Evolutionary conservation across 2,797 vertebrate genomes (phyloP).

Genomic region (Halcyon badia): DNA sequence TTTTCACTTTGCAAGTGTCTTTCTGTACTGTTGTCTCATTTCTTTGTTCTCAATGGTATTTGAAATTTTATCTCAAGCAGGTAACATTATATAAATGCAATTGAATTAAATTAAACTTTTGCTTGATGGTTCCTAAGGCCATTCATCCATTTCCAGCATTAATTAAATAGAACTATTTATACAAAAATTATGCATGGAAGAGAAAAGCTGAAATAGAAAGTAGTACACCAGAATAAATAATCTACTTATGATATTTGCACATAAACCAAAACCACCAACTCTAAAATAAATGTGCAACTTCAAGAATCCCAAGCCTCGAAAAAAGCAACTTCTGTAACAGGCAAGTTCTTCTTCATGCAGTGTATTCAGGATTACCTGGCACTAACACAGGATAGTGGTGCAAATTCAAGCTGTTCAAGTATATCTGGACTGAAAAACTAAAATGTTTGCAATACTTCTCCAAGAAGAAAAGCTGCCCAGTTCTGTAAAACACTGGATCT

Average conservation of each 20-base stretch:
- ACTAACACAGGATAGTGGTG: neutral
- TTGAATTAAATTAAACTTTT: constrained; percentile 7
- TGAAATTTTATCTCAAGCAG: neutral
- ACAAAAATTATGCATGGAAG: neutral
- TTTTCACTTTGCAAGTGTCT: neutral
- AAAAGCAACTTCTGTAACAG: neutral
- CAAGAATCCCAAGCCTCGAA: neutral
- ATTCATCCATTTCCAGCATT: neutral
- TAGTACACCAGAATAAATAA: neutral
- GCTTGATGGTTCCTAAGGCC: neutral
- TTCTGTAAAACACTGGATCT: neutral
- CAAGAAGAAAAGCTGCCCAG: neutral
- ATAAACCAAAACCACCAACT: neutral
- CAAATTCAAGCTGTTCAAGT: neutral
- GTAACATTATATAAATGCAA: neutral
- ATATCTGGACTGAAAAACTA: neutral
- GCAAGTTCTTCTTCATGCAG: neutral
- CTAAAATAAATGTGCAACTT: neutral
- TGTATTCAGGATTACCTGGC: neutral
- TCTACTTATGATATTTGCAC: neutral
- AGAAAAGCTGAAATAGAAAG: neutral
- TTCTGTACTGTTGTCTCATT: neutral
- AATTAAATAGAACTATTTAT: neutral
- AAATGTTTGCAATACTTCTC: neutral
- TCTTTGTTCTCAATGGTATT: neutral